Conservation (phyloP, 2,888 invertebrate species). For the Eupithecia centaureata region DNA sequence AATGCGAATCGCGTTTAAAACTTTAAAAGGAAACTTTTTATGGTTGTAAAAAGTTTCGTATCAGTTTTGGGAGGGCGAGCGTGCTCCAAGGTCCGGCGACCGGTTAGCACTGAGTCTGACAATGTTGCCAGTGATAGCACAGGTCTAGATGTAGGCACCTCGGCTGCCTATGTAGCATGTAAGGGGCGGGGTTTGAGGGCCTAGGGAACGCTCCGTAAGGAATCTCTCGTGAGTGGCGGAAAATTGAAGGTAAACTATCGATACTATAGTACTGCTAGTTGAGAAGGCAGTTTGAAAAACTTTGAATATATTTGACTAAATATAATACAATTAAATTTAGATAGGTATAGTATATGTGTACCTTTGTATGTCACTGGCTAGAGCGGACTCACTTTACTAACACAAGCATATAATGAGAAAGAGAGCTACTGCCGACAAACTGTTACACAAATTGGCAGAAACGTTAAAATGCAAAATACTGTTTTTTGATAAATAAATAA, state of each 20-base stretch:
- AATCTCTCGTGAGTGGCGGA: not conserved
- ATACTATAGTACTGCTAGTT: not conserved
- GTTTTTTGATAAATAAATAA: too few relatives aligned
- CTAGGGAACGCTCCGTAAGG: not conserved
- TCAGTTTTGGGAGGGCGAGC: constrained; percentile 40
- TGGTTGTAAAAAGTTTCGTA: constrained; percentile 36
- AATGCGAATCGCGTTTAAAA: constrained; percentile 28
- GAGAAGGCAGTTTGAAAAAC: not conserved
- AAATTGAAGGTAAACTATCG: not conserved
- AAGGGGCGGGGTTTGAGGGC: constrained; percentile 3
- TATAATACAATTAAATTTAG: too few relatives aligned
- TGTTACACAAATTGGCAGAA: too few relatives aligned
- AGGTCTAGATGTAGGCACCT: constrained; percentile 72
- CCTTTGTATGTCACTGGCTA: too few relatives aligned
- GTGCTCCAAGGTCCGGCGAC: constrained; percentile 67
- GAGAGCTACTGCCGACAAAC: too few relatives aligned
- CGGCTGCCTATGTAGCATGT: constrained; percentile 40
- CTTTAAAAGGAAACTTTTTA: constrained; percentile 32
- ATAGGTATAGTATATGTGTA: too few relatives aligned
- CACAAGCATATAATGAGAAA: too few relatives aligned
- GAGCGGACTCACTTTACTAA: too few relatives aligned
- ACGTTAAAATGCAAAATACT: too few relatives aligned
- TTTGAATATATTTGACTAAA: too few relatives aligned
- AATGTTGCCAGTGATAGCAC: constrained; percentile 63
- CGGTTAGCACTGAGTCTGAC: constrained; percentile 61